Evolutionary conservation across 2,888 invertebrate species (phyloP), one percentile per base, ranked within the genome.

Genomic region (Volucella zonaria): DNA sequence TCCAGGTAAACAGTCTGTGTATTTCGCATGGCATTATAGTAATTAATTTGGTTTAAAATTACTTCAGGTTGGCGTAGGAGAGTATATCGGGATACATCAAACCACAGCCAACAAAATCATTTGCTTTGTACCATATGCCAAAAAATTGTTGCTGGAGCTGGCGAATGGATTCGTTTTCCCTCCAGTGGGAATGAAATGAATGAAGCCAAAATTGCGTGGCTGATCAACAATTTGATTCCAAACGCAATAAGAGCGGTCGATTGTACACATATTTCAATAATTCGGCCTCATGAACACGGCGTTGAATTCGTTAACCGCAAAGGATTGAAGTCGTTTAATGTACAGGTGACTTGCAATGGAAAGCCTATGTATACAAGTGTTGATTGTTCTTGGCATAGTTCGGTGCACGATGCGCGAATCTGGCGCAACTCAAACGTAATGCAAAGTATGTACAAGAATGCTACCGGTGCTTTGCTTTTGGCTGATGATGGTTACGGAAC

Each of bases 381-480:
- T 40, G 43, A 61, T 61, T 79, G 59, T 38, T 58, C 40, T 10
- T 66, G 71, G 79, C 14, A 49, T 11, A 62, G 64, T 40, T 75
- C 62, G 10, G 70, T 70, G 18, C 40, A 73, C 54, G 67, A 67
- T 79, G 58, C 67, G 23, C 51, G 54, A n/a, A n/a, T n/a, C n/a
- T n/a, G n/a, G n/a, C n/a, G n/a, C n/a, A n/a, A n/a, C n/a, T n/a
- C n/a, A n/a, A 11, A 11, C 15, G 23, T 80, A 43, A 59, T 43
- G 40, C 47, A 15, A 8, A 52, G 45, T 15, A 31, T 80, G 49
- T 68, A 61, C 23, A 67, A 67, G 61, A 74, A 80, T 58, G 12
- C 66, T 59, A 31, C 18, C 15, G 80, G 80, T n/a, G 74, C 74
- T 11, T 54, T 80, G 52, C 61, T 80, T 61, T 54, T 80, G 54